Percentiles rank a stretch among this genome's conserved stretches.
These are phyloP conservation scores for Diadumene lineata DNA, from an alignment of 92 coral and sea anemone genomes.

Conservation along the genomic window DNA sequence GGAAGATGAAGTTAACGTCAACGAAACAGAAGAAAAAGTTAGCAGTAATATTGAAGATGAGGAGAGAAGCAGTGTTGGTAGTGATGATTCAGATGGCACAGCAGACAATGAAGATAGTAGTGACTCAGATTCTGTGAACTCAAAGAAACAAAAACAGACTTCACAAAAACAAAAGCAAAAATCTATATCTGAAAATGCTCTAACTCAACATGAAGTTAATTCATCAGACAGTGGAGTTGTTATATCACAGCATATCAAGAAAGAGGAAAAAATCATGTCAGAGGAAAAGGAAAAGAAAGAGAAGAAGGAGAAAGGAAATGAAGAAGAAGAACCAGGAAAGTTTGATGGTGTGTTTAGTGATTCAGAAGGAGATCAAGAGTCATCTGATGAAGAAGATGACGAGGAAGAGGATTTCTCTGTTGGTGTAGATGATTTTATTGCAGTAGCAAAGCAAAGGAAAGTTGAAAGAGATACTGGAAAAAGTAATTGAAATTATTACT, in stretches of 20 bases:
- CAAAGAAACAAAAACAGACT: not conserved
- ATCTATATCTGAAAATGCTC: too few relatives aligned
- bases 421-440: slow-evolving; percentile 72
- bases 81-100: slow-evolving; percentile 12
- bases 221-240: slow-evolving; percentile 46
- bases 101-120: not conserved
- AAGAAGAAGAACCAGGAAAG: slow-evolving; percentile 61
- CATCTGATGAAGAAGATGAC: slow-evolving; percentile 79
- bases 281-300: slow-evolving; percentile 2
- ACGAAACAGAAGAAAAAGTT: not conserved
- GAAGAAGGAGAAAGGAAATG: slow-evolving; percentile 22
- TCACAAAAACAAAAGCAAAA: not conserved
- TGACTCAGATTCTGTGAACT: slow-evolving; percentile 4
- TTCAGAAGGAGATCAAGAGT: slow-evolving; percentile 71
- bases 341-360: slow-evolving; percentile 90
- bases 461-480: slow-evolving; percentile 48
- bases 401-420: slow-evolving; percentile 80
- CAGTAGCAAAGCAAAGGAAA: slow-evolving; percentile 66
- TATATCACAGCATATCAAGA: not conserved
- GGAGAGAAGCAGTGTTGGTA: not conserved
- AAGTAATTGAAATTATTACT: slow-evolving; percentile 35
- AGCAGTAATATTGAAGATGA: not conserved
- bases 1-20: slow-evolving; percentile 15
- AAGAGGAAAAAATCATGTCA: not conserved
- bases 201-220: not conserved